Evolutionary conservation across 1,140 invertebrate species (phyloP), one percentile per base, ranked within the genome.

Genomic region (Eumeta japonica): DNA sequence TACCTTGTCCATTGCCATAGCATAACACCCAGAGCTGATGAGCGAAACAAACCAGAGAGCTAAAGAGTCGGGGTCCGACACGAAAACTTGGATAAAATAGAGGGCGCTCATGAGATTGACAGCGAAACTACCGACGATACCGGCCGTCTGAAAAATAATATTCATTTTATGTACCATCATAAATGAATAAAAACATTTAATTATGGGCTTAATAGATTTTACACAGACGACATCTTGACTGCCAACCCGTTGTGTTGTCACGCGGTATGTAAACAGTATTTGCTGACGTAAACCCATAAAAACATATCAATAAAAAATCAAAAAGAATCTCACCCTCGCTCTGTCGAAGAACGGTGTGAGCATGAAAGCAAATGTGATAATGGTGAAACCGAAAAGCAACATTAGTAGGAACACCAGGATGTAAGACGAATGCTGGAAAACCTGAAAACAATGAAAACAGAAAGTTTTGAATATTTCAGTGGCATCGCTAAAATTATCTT

Each of bases 271-370:
- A n/a, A n/a, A n/a, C n/a, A n/a, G n/a, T n/a, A n/a, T n/a, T n/a
- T n/a, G n/a, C n/a, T n/a, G n/a, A n/a, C n/a, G n/a, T n/a, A n/a
- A n/a, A n/a, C n/a, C n/a, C n/a, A n/a, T n/a, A n/a, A n/a, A n/a
- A n/a, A n/a, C n/a, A n/a, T n/a, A n/a, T n/a, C n/a, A n/a, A n/a
- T n/a, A n/a, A n/a, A n/a, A n/a, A n/a, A n/a, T n/a, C n/a, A n/a
- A n/a, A n/a, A n/a, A n/a, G n/a, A n/a, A n/a, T n/a, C 77, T 83
- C 72, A 88, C 86, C 54, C 86, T 80, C 16, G 89, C 86, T 58
- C 89, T 89, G 46, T 89, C 87, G 59, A 92, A 92, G 65, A 93
- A 92, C 1, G 89, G 86, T 9, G 89, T 90, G 31, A 92, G 75
- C 81, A 90, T 84, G 58, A 91, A 92, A 14, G 85, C 84, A 43